Base-by-base conservation (phyloP, 2,797 vertebrate genomes). In the Rhynchotus rufescens region DNA sequence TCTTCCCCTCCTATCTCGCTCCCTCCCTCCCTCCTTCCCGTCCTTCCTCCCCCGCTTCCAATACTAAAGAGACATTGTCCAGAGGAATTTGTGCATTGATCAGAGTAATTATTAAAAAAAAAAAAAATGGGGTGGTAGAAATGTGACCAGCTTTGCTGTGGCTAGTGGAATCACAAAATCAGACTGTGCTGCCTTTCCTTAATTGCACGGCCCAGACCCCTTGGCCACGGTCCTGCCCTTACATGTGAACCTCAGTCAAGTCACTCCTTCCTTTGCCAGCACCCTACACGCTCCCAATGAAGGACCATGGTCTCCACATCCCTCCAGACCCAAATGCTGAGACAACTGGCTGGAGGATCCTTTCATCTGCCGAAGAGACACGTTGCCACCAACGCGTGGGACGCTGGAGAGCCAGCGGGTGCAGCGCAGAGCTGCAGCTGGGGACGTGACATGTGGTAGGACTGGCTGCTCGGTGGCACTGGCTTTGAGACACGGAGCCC, bases 341-440 rank as follows among this genome's bases (percentile, higher is more conserved):
- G 12, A 40, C 71, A 69, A 23, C 42, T 47, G 74, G 23, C 11
- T 28, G 36, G n/a, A 10, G 51, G 62, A 78, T 62, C 62, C 1
- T 5, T 30, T 28, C 28, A 16, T 10, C 15, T 30, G 52, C 28
- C 22, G 12, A 38, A 5, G 54, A 57, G 40, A 40, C 3, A 1
- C 0, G 0, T 40, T 82, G 17, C 9, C 23, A 34, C 36, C 38
- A 12, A 56, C 60, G 30, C 2, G 15, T 6, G 56, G 42, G 45
- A 6, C 73, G 25, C 56, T 25, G 56, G 40, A 65, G 54, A n/a
- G 17, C 5, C 52, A 6, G 66, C 2, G 9, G n/a, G 59, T 38
- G 60, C 78, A 67, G 62, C 0, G 0, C 0, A 0, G 21, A 0
- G 0, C n/a, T 52, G 61, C 80, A 60, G 75, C 76, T 28, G 38